Evolutionary conservation across 2,888 invertebrate genomes (phyloP).

Genomic region (Drosophila melanosoma): DNA sequence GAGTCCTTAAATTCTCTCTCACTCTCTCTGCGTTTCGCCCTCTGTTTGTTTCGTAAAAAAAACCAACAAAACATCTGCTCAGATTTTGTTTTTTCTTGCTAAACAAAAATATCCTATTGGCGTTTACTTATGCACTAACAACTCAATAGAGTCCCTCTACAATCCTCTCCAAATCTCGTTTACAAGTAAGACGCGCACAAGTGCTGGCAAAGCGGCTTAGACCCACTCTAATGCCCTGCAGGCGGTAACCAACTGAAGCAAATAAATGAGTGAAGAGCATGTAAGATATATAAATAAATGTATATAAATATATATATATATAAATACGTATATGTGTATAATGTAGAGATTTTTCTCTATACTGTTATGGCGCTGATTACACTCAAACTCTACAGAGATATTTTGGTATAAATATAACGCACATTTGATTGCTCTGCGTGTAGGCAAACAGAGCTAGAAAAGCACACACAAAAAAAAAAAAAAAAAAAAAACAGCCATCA

Average conservation of each 20-base stretch:
- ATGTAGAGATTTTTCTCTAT: not conserved
- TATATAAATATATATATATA: not conserved
- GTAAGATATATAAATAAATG: not conserved
- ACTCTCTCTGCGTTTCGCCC: too few relatives aligned
- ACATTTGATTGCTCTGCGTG: conserved; percentile 39
- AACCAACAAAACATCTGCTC: not conserved
- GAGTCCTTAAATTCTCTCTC: not conserved
- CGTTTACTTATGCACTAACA: conserved; percentile 2
- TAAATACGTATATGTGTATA: not conserved
- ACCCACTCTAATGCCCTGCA: not conserved
- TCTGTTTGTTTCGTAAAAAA: not conserved
- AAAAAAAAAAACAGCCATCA: not conserved
- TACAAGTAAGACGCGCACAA: conserved; percentile 5
- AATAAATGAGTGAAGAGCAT: not conserved
- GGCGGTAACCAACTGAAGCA: not conserved
- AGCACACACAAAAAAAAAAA: conserved; percentile 1
- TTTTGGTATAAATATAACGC: conserved; percentile 23
- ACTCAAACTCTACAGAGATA: conserved; percentile 9
- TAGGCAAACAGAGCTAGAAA: conserved; percentile 12
- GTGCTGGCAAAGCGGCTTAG: conserved; percentile 26
- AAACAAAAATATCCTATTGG: not conserved
- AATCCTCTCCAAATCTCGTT: not conserved
- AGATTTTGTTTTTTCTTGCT: not conserved
- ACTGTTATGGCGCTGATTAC: conserved; percentile 2
- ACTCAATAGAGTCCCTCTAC: not conserved